Conservation (phyloP, 1,140 invertebrate species). For the Sarcophaga bullata region DNA sequence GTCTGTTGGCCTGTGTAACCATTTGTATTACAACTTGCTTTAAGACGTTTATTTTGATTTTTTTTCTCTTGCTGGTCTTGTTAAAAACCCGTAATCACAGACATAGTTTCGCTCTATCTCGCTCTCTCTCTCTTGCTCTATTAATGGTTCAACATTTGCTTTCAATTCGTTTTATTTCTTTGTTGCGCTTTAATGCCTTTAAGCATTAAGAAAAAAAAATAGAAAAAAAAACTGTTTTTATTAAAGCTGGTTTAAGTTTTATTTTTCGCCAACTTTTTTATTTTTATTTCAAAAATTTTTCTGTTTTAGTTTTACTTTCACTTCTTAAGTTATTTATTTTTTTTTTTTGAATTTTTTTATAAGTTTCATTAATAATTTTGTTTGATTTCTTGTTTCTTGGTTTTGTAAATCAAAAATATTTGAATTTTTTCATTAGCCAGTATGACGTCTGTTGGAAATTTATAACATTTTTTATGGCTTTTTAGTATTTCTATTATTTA, state of each 20-base stretch:
- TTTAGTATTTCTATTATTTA: background rate
- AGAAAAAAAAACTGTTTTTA: background rate
- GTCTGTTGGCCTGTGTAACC: background rate
- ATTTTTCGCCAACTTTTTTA: background rate
- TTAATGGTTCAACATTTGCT: slow-evolving; percentile 26
- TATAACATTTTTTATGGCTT: background rate
- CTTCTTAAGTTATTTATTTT: background rate
- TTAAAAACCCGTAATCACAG: background rate
- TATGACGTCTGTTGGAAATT: background rate
- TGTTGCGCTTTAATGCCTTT: slow-evolving; percentile 37
- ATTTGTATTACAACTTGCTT: background rate
- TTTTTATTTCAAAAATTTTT: background rate
- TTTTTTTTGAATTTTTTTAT: slow-evolving; percentile 10
- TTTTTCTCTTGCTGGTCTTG: no score
- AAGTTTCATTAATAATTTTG: background rate
- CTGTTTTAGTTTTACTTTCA: slow-evolving; percentile 34
- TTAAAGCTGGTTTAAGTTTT: background rate
- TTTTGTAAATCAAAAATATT: no score
- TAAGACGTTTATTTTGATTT: no score
- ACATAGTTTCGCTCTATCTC: background rate
- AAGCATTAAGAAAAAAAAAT: slow-evolving; percentile 8
- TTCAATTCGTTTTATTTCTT: background rate
- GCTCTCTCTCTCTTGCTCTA: background rate
- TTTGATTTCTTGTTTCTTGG: background rate
- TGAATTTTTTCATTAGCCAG: background rate